Percentiles rank a stretch among this genome's conserved stretches.
Conservation (phyloP, 2,888 invertebrate species). For the Himalopsyche anomala region DNA sequence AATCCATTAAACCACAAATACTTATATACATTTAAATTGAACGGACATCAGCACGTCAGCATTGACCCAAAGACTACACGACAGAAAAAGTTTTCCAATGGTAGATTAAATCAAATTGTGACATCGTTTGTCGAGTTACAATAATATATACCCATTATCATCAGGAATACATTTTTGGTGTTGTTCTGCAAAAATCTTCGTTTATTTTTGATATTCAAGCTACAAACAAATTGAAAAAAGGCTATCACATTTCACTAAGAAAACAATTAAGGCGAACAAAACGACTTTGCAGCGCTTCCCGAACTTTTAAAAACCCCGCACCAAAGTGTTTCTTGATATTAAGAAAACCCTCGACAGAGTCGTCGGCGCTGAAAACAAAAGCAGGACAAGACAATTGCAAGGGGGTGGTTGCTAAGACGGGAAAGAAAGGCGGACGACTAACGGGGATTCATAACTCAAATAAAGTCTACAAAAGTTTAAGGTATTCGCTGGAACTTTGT, state of each 20-base stretch:
- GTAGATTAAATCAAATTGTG: too few relatives aligned
- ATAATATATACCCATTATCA: too few relatives aligned
- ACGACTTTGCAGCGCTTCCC: background rate
- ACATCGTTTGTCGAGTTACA: background rate
- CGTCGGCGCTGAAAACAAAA: background rate
- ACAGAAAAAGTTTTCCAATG: too few relatives aligned
- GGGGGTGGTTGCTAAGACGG: conserved; percentile 5
- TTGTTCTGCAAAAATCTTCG: too few relatives aligned
- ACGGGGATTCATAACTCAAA: conserved; percentile 63
- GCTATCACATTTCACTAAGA: background rate
- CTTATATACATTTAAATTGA: too few relatives aligned
- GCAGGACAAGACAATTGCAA: conserved; percentile 10
- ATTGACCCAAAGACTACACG: too few relatives aligned
- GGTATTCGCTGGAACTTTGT: conserved; percentile 23
- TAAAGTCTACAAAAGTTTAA: conserved; percentile 56
- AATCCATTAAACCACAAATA: too few relatives aligned
- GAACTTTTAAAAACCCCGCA: background rate
- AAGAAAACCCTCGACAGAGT: background rate
- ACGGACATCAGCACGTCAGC: too few relatives aligned
- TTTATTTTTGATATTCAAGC: background rate
- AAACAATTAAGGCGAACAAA: background rate
- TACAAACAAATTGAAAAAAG: background rate
- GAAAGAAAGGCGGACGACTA: conserved; percentile 64
- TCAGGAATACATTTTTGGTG: too few relatives aligned
- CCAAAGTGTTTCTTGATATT: background rate